Percentiles rank a stretch among this genome's conserved stretches.
Conservation (phyloP, 2,113 vertebrate species). For the Nesoenas mayeri region DNA sequence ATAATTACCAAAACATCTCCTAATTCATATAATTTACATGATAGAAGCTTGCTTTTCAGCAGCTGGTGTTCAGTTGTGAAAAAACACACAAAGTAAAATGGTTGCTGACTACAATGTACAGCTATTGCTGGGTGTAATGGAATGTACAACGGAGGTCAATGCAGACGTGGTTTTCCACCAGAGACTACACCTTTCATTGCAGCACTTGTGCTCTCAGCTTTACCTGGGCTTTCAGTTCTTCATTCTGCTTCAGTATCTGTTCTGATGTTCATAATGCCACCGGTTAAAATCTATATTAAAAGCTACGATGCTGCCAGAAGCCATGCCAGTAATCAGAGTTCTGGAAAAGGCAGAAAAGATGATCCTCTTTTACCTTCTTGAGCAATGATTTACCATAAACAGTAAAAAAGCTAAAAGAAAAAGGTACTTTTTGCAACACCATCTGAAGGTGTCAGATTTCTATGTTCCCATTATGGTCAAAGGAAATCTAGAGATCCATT, state of each 20-base stretch:
- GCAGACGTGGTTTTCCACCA: slow-evolving; percentile 75
- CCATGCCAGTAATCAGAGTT: slow-evolving; percentile 98
- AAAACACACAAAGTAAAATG: slow-evolving; percentile 82
- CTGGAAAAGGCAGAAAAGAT: slow-evolving; percentile 71
- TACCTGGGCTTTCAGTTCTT: slow-evolving; percentile 69
- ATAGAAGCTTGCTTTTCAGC: slow-evolving; percentile 78
- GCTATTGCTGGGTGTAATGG: slow-evolving; percentile 82
- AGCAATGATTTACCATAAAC: neutral
- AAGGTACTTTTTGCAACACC: neutral
- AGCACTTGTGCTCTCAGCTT: slow-evolving; percentile 80
- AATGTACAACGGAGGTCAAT: slow-evolving; percentile 79
- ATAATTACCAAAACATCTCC: slow-evolving; percentile 82
- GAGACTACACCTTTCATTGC: slow-evolving; percentile 72
- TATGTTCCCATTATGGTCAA: neutral
- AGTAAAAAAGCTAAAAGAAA: neutral
- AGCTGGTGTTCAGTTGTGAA: slow-evolving; percentile 83
- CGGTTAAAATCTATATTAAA: slow-evolving; percentile 99
- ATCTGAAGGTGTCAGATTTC: neutral
- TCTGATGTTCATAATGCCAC: slow-evolving; percentile 98
- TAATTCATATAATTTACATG: slow-evolving; percentile 82
- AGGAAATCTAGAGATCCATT: neutral
- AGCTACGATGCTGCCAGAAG: slow-evolving; percentile 97
- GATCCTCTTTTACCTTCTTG: neutral
- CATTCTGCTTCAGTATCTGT: slow-evolving; percentile 85
- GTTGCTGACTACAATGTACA: slow-evolving; percentile 81